phyloP scores from a whole-genome alignment of 2,797 vertebrate genomes.

The Austrolebias charrua region DNA sequence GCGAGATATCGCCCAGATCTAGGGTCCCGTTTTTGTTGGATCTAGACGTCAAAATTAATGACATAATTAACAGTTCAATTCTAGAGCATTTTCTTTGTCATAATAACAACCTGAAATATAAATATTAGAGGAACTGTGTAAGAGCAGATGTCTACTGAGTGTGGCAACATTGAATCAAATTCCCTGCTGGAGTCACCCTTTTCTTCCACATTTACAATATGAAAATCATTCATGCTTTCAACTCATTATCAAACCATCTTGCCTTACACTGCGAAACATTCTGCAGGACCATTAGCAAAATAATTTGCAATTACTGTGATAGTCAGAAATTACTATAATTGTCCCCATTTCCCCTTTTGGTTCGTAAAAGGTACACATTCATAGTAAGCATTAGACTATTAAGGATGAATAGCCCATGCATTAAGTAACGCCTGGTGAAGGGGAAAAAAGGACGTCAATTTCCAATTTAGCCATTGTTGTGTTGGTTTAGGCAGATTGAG shows the following conservation, averaged over 20 bases:
- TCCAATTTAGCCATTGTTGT: constrained; percentile 68
- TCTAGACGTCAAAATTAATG: constrained; percentile 8
- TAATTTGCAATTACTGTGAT: constrained; percentile 67
- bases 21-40: constrained; percentile 9
- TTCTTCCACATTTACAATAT: constrained; percentile 43
- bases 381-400: constrained; percentile 52
- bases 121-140: constrained; percentile 18
- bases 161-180: constrained; percentile 40
- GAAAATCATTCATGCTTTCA: constrained; percentile 54
- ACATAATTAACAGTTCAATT: constrained; percentile 33
- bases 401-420: constrained; percentile 51
- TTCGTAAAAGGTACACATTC: constrained; percentile 58
- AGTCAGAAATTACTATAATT: constrained; percentile 69
- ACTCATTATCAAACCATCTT: constrained; percentile 63
- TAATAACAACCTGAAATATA: constrained; percentile 9
- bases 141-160: constrained; percentile 22
- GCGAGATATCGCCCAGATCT: too few species aligned
- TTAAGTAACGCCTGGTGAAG: constrained; percentile 50
- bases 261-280: constrained; percentile 49
- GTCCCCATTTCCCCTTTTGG: constrained; percentile 56
- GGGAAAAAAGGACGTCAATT: constrained; percentile 58
- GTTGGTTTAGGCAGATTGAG: constrained; percentile 67
- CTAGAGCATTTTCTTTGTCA: constrained; percentile 9
- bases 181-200: constrained; percentile 20
- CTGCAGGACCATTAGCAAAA: constrained; percentile 59